These are phyloP conservation scores for Vireo griseus DNA, from an alignment of 2,797 vertebrate genomes.

Conservation along the genomic window DNA sequence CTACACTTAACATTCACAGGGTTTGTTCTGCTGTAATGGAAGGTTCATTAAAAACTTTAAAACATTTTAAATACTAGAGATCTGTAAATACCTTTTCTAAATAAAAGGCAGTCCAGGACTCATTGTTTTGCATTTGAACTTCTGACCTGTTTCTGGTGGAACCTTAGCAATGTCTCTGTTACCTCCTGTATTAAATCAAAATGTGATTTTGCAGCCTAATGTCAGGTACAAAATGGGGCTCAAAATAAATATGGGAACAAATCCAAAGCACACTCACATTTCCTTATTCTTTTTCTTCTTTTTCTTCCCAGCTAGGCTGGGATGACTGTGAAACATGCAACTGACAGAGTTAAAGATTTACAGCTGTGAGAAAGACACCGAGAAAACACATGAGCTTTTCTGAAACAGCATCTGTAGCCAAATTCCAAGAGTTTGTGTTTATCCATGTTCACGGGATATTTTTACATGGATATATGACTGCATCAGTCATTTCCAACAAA, in stretches of 20 bases:
- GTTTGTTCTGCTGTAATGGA: background rate
- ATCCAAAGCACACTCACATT: slow-evolving; percentile 22
- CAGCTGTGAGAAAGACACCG: background rate
- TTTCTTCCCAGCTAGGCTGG: background rate
- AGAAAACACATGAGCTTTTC: background rate
- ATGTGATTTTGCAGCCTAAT: background rate
- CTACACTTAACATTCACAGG: background rate
- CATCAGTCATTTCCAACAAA: background rate
- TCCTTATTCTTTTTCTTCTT: background rate
- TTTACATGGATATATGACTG: background rate
- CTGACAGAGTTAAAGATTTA: slow-evolving; percentile 11
- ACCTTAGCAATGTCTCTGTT: background rate
- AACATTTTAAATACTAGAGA: background rate
- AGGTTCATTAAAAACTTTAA: background rate
- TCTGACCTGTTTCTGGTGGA: background rate
- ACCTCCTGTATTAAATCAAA: background rate
- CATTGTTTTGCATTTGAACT: background rate
- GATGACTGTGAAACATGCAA: background rate
- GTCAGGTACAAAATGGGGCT: background rate
- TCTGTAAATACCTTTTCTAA: background rate
- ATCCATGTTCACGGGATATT: background rate
- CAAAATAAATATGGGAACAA: background rate
- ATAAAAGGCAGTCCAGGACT: background rate
- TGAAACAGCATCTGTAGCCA: background rate
- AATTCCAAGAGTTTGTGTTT: background rate